Evolutionary conservation across 2,113 vertebrate genomes (phyloP).

Genomic region (Embiotoca jacksoni): DNA sequence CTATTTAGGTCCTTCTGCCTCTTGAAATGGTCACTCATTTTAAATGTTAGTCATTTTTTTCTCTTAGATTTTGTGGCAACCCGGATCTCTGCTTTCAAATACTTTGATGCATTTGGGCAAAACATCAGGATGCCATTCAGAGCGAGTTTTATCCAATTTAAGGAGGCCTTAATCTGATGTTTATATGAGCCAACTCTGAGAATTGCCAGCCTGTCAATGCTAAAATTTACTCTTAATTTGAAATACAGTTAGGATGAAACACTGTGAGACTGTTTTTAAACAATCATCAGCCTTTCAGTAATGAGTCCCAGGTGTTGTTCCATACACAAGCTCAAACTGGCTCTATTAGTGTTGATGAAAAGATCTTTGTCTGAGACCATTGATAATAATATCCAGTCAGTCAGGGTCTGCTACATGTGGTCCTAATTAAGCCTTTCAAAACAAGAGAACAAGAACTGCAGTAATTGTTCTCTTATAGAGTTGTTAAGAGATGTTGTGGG

Average conservation of each 20-base stretch:
- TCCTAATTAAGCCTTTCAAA: slow-evolving; percentile 2
- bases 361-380: background rate
- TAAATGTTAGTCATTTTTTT: too few relatives aligned
- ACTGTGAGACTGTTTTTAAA: background rate
- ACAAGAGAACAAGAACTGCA: background rate
- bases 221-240: too few relatives aligned
- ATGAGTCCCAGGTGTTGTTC: background rate
- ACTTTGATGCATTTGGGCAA: too few relatives aligned
- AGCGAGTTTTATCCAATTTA: too few relatives aligned
- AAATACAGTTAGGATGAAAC: too few relatives aligned
- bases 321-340: slow-evolving; percentile 37
- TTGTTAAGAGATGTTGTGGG: background rate
- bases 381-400: slow-evolving; percentile 22
- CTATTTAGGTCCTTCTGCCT: background rate
- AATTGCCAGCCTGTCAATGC: too few relatives aligned
- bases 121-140: too few relatives aligned
- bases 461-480: background rate
- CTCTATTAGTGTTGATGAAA: slow-evolving; percentile 20
- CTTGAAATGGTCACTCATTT: background rate
- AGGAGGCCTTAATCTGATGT: too few relatives aligned
- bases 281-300: background rate
- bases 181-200: too few relatives aligned
- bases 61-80: background rate
- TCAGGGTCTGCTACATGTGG: slow-evolving; percentile 12
- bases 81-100: too few relatives aligned